Evolutionary conservation across 1,140 invertebrate species (phyloP), one percentile per base, ranked within the genome.

Genomic region (Drosophila orena): DNA sequence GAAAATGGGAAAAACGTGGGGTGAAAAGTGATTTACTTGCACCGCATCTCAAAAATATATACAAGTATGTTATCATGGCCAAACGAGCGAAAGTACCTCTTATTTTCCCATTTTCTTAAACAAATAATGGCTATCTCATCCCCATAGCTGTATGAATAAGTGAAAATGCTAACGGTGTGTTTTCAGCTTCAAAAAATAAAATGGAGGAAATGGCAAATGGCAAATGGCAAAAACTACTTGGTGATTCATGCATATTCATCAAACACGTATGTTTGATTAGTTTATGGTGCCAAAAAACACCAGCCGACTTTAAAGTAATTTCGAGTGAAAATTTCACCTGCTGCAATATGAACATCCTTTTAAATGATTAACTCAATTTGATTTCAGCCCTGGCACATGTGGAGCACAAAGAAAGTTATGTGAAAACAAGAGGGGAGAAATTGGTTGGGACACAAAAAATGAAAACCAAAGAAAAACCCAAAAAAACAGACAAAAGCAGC

Each of bases 21-120:
- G 37, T 35, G 15, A 52, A 74, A 56, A 62, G 61, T 56, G 24
- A 71, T 71, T 56, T 56, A 56, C 24, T 43, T 15, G 54, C 38
- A 50, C 0, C 27, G 30, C 47, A 50, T 17, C 49, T 17, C 49
- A 11, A 35, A 27, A 2, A 12, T 17, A 50, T 12, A 11, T 2
- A 35, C n/a, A n/a, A n/a, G n/a, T 17, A 14, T 24, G 3, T 4
- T 20, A 50, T 27, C 27, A 11, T 15, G 30, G 15, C 22, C 43
- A 46, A 24, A 7, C 44, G 22, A 46, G 44, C 20, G 22, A 24
- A 24, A 44, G 42, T 17, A 44, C 11, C 22, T 44, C 20, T 14
- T 38, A 12, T 38, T 12, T 20, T 4, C 17, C 17, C 42, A 20
- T 30, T 30, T 30, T 30, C 30, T 30, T 30, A 30, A 30, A 30